Conservation (phyloP, 2,113 vertebrate genomes). For the Channa maculata region DNA sequence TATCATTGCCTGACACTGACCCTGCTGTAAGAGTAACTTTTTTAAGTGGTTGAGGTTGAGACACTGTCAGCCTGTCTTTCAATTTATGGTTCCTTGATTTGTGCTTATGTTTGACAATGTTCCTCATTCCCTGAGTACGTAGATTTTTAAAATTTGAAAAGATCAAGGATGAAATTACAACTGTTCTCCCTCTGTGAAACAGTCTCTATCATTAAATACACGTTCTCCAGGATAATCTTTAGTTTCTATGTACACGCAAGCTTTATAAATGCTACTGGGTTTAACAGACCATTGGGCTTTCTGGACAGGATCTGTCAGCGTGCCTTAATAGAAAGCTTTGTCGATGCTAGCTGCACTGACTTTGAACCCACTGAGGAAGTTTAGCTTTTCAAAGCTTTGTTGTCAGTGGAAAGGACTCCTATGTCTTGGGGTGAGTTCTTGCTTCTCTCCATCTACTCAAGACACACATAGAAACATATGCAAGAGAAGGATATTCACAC, state of each 20-base stretch:
- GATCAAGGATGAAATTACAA: constrained; percentile 4
- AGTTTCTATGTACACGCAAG: constrained; percentile 35
- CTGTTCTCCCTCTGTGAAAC: background rate
- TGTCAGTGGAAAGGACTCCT: constrained; percentile 32
- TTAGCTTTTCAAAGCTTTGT: constrained; percentile 42
- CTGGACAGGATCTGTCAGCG: constrained; percentile 42
- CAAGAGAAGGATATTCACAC: background rate
- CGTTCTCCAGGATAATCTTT: constrained; percentile 34
- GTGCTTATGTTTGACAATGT: too few relatives aligned
- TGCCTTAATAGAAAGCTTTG: constrained; percentile 40
- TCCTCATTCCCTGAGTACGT: background rate
- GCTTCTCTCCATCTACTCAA: constrained; percentile 2
- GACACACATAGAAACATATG: constrained; percentile 3
- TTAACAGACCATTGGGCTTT: constrained; percentile 44
- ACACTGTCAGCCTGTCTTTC: constrained; percentile 32
- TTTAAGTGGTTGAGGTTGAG: constrained; percentile 50
- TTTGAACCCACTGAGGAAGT: constrained; percentile 47
- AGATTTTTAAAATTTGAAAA: constrained; percentile 20
- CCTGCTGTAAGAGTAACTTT: constrained; percentile 34
- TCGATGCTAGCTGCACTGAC: constrained; percentile 27
- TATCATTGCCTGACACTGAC: constrained; percentile 12
- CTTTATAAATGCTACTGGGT: constrained; percentile 12
- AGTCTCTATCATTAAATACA: constrained; percentile 26
- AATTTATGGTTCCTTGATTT: constrained; percentile 30
- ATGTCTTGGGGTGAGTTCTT: constrained; percentile 12